Evolutionary conservation across 2,797 vertebrate genomes (phyloP).

Genomic region (Psittacula derbiana): DNA sequence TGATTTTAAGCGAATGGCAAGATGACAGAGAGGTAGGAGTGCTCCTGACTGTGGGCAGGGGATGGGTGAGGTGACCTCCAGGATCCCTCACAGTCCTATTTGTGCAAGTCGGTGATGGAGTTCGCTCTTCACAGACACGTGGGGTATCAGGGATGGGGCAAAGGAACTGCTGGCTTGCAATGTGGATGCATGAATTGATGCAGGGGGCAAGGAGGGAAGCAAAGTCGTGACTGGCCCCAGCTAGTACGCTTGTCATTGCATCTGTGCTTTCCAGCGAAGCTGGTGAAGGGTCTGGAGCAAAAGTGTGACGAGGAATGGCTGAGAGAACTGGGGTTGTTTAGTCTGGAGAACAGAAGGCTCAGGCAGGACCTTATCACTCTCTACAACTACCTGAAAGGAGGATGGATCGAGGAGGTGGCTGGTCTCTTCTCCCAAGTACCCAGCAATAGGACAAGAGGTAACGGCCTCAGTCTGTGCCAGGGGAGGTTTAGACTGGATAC

Average conservation of each 20-base stretch:
- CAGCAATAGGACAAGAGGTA: background rate
- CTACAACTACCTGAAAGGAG: background rate
- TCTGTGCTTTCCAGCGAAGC: background rate
- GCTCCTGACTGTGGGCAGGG: background rate
- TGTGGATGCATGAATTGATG: background rate
- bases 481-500: background rate
- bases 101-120: fast-evolving
- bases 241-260: fast-evolving
- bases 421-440: background rate
- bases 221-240: background rate
- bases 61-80: background rate
- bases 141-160: background rate
- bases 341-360: background rate
- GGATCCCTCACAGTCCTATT: background rate
- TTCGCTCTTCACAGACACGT: fast-evolving
- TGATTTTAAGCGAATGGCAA: background rate
- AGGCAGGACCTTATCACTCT: background rate
- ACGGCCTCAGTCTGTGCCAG: background rate
- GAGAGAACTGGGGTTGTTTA: background rate
- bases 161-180: background rate
- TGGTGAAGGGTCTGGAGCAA: background rate
- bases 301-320: background rate
- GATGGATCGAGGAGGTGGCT: background rate
- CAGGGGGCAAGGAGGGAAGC: background rate
- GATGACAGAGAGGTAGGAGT: background rate